These are phyloP conservation scores for Netelia inedita DNA, from an alignment of 2,888 invertebrate species.

Conservation along the genomic window DNA sequence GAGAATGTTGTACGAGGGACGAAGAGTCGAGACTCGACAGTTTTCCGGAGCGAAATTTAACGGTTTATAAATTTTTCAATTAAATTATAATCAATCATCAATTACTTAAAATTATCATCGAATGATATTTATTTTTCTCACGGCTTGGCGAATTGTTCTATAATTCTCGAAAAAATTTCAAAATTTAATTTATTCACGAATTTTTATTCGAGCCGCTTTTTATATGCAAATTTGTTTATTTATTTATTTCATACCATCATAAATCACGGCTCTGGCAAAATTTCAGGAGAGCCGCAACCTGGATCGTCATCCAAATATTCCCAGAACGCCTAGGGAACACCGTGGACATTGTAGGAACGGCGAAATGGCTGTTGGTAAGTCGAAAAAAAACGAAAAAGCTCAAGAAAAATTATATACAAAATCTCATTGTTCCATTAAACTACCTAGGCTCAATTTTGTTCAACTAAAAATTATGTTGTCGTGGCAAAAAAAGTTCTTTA, in stretches of 20 bases:
- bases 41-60: slow-evolving; percentile 44
- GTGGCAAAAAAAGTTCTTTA: background rate
- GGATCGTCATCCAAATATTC: slow-evolving; percentile 30
- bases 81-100: background rate
- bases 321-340: slow-evolving; percentile 31
- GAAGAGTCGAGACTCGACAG: slow-evolving; percentile 12
- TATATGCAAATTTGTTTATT: background rate
- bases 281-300: slow-evolving; percentile 62
- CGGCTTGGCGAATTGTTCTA: background rate
- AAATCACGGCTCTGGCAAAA: slow-evolving; percentile 57
- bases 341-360: slow-evolving; percentile 45
- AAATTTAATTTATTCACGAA: slow-evolving; percentile 10
- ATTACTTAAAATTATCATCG: too few relatives aligned
- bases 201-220: slow-evolving; percentile 8
- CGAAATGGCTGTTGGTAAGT: slow-evolving; percentile 65
- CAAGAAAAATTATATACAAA: background rate
- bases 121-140: background rate
- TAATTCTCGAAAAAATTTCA: slow-evolving; percentile 25
- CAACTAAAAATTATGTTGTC: background rate
- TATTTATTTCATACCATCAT: slow-evolving; percentile 50
- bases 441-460: background rate
- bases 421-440: too few relatives aligned
- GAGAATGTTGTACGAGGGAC: slow-evolving; percentile 1
- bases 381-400: slow-evolving; percentile 37
- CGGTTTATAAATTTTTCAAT: slow-evolving; percentile 16